Conservation (phyloP, 2,113 vertebrate species). For the Todiramphus saurophagus region DNA sequence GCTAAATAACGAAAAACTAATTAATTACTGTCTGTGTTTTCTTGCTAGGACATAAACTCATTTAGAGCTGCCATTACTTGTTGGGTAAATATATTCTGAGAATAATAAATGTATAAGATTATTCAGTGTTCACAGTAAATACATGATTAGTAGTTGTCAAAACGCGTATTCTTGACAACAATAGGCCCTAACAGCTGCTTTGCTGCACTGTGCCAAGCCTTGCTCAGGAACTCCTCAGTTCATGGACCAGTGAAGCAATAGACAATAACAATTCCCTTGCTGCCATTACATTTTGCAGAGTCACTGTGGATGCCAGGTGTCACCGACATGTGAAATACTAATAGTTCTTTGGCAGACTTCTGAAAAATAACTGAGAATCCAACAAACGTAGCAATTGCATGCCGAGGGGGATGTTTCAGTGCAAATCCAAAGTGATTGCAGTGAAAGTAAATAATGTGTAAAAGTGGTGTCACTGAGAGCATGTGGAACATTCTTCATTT, state of each 20-base stretch:
- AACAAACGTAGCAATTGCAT: accelerated
- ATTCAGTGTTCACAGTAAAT: constrained; percentile 44
- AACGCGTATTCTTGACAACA: constrained; percentile 19
- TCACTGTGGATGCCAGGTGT: neutral
- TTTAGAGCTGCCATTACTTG: constrained; percentile 33
- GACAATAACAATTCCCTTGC: constrained; percentile 16
- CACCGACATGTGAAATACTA: neutral
- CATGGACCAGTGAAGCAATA: constrained; percentile 34
- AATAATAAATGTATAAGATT: constrained; percentile 37
- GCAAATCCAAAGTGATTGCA: neutral
- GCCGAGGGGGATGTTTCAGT: neutral
- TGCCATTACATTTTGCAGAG: neutral
- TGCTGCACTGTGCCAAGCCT: constrained; percentile 21
- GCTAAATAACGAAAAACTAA: neutral
- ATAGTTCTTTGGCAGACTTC: neutral
- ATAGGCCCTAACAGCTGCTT: constrained; percentile 50
- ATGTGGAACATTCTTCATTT: accelerated
- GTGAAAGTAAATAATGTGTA: neutral
- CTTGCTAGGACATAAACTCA: constrained; percentile 3
- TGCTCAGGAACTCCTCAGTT: constrained; percentile 23
- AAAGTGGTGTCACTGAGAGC: neutral
- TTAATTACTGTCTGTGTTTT: constrained; percentile 37
- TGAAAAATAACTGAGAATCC: neutral
- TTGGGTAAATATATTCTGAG: constrained; percentile 38
- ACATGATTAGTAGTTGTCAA: constrained; percentile 61